A percentile compares a stretch with the other conserved stretches of the same genome.
Conservation (phyloP, 2,797 vertebrate genomes). For the Pantherophis vulpinus region DNA sequence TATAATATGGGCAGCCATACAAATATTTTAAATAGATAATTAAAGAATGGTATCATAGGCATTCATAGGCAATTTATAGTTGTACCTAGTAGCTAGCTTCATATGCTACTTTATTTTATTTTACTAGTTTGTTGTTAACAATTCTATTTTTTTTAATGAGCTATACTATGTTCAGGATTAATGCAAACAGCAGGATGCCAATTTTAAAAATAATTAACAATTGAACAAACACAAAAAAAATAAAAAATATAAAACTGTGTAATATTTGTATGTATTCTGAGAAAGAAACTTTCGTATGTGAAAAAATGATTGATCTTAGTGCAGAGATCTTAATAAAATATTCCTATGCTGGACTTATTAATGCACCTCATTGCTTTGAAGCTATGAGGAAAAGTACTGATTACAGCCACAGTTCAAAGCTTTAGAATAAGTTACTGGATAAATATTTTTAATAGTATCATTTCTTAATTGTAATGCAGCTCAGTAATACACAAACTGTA, state of each 20-base stretch:
- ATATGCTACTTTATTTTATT: background rate
- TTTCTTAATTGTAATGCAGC: constrained; percentile 26
- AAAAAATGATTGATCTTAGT: constrained; percentile 41
- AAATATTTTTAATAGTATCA: constrained; percentile 36
- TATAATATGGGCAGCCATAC: background rate
- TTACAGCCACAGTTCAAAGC: constrained; percentile 32
- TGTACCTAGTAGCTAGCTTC: background rate
- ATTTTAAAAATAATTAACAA: background rate
- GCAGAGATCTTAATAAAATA: constrained; percentile 36
- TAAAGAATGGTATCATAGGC: background rate
- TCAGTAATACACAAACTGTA: constrained; percentile 4
- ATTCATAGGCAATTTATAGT: background rate
- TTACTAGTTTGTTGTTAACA: background rate
- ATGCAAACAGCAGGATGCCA: background rate
- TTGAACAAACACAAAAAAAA: background rate
- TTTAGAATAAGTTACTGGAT: constrained; percentile 41
- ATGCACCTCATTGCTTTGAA: constrained; percentile 21
- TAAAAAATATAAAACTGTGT: background rate
- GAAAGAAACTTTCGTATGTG: constrained; percentile 20
- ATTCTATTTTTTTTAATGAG: background rate
- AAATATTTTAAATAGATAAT: background rate
- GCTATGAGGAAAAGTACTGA: constrained; percentile 38
- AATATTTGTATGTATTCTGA: constrained; percentile 17
- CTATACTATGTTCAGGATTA: background rate
- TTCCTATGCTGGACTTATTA: constrained; percentile 48